Evolutionary conservation across 2,113 vertebrate genomes (phyloP).

Genomic region (Percopsis transmontana): DNA sequence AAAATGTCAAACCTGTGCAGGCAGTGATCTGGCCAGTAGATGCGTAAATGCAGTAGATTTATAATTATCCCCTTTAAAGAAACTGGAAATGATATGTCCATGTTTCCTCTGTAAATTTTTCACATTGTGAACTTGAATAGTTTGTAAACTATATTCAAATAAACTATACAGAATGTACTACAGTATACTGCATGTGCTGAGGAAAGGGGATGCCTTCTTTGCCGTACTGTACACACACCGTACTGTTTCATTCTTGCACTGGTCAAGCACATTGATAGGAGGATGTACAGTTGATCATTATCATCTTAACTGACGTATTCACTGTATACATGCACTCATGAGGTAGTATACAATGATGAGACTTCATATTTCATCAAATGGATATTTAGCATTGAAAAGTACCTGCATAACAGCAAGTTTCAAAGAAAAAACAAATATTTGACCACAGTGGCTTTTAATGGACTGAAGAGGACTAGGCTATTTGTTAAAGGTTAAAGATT

Average conservation of each 20-base stretch:
- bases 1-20: background rate
- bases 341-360: conserved; percentile 13
- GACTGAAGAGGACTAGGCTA: background rate
- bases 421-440: background rate
- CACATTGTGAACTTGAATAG: background rate
- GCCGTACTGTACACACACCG: conserved; percentile 64
- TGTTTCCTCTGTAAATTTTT: background rate
- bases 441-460: background rate
- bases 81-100: background rate
- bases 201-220: background rate
- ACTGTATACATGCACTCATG: background rate
- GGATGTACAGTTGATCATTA: background rate
- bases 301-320: background rate
- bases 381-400: conserved; percentile 4
- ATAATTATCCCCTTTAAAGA: no score
- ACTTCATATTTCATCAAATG: background rate
- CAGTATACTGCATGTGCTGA: background rate
- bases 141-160: background rate
- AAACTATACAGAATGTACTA: background rate
- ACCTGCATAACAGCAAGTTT: conserved; percentile 15
- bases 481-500: background rate
- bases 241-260: conserved; percentile 76
- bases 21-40: background rate
- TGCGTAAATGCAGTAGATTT: background rate
- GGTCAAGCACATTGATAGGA: conserved; percentile 37